A percentile compares a stretch with the other conserved stretches of the same genome.
Evolutionary conservation across 2,113 vertebrate genomes (phyloP).

Genomic region (Coturnix japonica): DNA sequence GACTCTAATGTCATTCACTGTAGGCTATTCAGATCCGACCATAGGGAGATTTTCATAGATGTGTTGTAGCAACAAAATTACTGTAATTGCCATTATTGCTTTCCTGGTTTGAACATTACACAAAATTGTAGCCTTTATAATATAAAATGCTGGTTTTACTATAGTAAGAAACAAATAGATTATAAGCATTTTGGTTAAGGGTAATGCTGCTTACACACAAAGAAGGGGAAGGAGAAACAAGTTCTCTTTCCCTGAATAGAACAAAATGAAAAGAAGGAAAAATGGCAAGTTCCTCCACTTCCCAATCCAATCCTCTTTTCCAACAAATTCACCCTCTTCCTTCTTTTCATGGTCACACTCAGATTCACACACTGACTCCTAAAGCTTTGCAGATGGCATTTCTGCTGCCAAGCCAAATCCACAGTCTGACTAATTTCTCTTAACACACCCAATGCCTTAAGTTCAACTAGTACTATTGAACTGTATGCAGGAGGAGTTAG

Average conservation of each 20-base stretch:
- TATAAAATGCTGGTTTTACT: not conserved
- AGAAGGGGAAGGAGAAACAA: not conserved
- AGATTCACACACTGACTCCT: not conserved
- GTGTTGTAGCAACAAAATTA: not conserved
- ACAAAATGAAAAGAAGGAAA: not conserved
- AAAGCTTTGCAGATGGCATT: not conserved
- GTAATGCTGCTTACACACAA: not conserved
- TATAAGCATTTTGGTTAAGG: not conserved
- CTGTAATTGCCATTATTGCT: not conserved
- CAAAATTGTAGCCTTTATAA: not conserved
- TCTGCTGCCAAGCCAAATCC: not conserved
- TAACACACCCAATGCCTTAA: not conserved
- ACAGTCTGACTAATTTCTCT: not conserved
- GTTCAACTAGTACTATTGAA: not conserved
- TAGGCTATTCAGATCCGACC: not conserved
- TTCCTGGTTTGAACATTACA: not conserved
- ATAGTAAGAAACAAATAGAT: not conserved
- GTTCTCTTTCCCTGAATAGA: not conserved
- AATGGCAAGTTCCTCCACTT: not conserved
- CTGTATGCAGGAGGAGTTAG: not conserved
- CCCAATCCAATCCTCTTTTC: not conserved
- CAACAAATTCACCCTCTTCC: not conserved
- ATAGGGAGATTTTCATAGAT: not conserved
- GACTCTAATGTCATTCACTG: not conserved
- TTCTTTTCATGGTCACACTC: not conserved